These are phyloP conservation scores for Apotomis turbidana DNA, from an alignment of 2,888 invertebrate species.

Conservation along the genomic window DNA sequence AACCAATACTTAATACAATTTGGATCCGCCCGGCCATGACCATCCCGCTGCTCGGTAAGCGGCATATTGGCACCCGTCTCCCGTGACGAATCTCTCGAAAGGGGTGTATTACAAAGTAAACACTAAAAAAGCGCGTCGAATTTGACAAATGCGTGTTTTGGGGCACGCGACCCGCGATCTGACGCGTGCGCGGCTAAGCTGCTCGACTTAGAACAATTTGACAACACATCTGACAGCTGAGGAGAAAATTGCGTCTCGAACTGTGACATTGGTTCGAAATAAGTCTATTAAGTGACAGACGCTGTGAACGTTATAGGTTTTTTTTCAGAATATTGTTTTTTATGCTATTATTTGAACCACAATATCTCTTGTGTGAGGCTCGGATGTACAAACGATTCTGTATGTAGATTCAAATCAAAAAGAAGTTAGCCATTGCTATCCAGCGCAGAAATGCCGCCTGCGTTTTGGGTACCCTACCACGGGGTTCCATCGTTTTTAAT, in stretches of 20 bases:
- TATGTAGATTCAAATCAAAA: too few relatives aligned
- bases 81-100: conserved; percentile 73
- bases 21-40: conserved; percentile 54
- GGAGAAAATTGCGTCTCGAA: conserved; percentile 12
- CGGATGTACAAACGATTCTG: too few relatives aligned
- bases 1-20: background rate
- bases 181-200: conserved; percentile 46
- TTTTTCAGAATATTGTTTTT: background rate
- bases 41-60: conserved; percentile 52
- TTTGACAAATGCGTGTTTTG: conserved; percentile 81
- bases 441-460: too few relatives aligned
- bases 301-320: background rate
- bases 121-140: conserved; percentile 77
- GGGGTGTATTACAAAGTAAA: conserved; percentile 72
- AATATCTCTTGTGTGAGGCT: too few relatives aligned
- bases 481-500: too few relatives aligned
- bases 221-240: conserved; percentile 19
- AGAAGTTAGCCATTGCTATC: too few relatives aligned
- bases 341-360: too few relatives aligned
- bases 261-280: conserved; percentile 10
- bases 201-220: conserved; percentile 3
- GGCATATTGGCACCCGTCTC: conserved; percentile 75
- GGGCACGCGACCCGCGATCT: conserved; percentile 74
- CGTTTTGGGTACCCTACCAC: too few relatives aligned
- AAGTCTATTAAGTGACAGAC: background rate